These are phyloP conservation scores for Styela plicata DNA, from an alignment of 23 tunicate species.

Conservation along the genomic window DNA sequence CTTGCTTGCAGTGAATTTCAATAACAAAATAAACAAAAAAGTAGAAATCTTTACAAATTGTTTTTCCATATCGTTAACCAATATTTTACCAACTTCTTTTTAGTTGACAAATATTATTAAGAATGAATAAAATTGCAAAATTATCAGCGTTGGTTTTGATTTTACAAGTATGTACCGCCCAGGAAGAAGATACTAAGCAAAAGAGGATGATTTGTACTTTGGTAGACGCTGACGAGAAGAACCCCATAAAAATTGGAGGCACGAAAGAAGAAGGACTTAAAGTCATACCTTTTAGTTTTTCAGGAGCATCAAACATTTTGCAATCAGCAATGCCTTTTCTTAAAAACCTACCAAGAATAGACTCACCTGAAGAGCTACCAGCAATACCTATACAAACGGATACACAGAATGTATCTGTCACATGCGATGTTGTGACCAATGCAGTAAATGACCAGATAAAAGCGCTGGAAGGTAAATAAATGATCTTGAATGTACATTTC, in stretches of 20 bases:
- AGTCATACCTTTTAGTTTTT: background rate
- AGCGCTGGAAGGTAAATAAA: background rate
- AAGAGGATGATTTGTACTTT: background rate
- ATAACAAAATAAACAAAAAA: too few relatives aligned
- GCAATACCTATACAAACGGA: background rate
- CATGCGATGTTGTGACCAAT: slow-evolving; percentile 10
- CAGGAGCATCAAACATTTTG: background rate
- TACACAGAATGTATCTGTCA: background rate
- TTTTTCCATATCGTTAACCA: too few relatives aligned
- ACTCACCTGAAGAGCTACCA: slow-evolving; percentile 1
- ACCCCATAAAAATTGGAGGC: background rate
- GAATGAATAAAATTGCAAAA: too few relatives aligned
- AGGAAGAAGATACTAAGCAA: background rate
- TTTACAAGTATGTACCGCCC: background rate
- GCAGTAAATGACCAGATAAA: slow-evolving; percentile 5
- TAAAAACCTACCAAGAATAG: background rate
- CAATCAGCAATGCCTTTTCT: background rate
- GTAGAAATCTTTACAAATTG: too few relatives aligned
- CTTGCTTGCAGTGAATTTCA: too few relatives aligned
- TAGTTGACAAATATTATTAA: too few relatives aligned
- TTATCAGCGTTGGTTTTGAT: background rate
- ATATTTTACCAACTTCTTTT: too few relatives aligned
- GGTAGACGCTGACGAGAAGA: background rate
- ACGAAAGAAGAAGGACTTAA: background rate
- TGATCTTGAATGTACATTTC: too few relatives aligned